Evolutionary conservation across 2,888 invertebrate genomes (phyloP), one percentile per base, ranked within the genome.

Genomic region (Drosophila melanosoma): DNA sequence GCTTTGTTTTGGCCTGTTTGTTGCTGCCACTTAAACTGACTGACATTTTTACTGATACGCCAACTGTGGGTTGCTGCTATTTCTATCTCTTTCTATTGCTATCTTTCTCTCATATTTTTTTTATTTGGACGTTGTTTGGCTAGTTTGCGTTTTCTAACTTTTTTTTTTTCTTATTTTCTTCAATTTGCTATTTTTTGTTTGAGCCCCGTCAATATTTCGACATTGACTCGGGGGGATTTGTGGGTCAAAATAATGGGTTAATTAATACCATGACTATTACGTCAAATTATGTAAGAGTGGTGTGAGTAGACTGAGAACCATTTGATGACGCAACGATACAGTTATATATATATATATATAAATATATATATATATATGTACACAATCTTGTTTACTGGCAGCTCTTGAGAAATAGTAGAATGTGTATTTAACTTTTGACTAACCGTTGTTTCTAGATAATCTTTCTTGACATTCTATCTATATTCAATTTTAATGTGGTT

Each of bases 1-100:
- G 79, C 65, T 59, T 59, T 79, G 58, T 74, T 83, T 88, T 54
- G 54, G 36, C 17, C 26, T 54, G 36, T 54, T 54, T 38, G 36
- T 38, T 33, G 63, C 17, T 68, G 62, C 60, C 63, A 62, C 61
- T 68, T 49, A 11, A 74, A 57, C 33, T 74, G 49, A 26, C 20
- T 42, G 45, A 60, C 45, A 52, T 74, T 67, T 59, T 59, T 40
- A 58, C 48, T 56, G 49, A 58, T 64, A 45, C 64, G 45, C 42
- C 48, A 64, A 79, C 35, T 64, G 68, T 79, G 69, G 64, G 33
- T 49, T 48, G 33, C 35, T 40, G 17, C 52, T 32, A 29, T 48
- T 53, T 48, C 20, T 4, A 8, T 15, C 45, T 38, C 4, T 40
- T 10, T 11, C 15, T 8, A 17, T 26, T 17, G 1, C 32, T 11